Evolutionary conservation across 64 coral and sea anemone species (phyloP).

Genomic region (Trachythela sp.): DNA sequence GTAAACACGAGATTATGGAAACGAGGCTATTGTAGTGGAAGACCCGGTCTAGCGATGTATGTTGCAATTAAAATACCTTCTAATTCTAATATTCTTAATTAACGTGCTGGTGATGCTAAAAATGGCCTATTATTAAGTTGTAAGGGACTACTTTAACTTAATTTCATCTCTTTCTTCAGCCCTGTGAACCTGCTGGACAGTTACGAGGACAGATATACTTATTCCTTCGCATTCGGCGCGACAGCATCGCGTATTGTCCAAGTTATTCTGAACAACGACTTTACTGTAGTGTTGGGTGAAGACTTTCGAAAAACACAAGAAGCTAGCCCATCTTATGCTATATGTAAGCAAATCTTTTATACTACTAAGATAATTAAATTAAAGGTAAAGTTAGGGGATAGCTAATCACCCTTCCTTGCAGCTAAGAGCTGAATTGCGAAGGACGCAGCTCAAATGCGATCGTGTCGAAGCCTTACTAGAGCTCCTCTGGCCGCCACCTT

Average conservation of each 20-base stretch:
- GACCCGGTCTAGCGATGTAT: conserved; percentile 9
- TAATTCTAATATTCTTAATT: too few species aligned
- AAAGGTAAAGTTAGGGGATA: too few species aligned
- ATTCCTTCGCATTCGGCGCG: conserved; percentile 43
- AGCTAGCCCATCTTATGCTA: neutral
- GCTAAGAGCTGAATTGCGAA: too few species aligned
- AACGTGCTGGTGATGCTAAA: too few species aligned
- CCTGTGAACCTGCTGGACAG: conserved; percentile 51
- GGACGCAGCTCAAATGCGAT: too few species aligned
- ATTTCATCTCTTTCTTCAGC: neutral
- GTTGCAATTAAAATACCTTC: too few species aligned
- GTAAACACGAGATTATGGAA: neutral
- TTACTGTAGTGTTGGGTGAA: neutral
- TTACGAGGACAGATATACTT: conserved; percentile 39
- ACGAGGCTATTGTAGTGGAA: neutral
- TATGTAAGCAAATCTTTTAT: neutral
- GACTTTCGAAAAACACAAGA: neutral
- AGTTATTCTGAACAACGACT: neutral
- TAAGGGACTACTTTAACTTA: too few species aligned
- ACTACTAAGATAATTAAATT: neutral
- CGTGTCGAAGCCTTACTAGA: too few species aligned
- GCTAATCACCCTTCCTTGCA: neutral
- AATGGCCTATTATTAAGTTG: too few species aligned
- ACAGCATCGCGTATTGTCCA: conserved; percentile 23
- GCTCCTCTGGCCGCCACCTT: neutral